These are phyloP conservation scores for Megaceryle alcyon DNA, from an alignment of 2,797 vertebrate genomes.

Conservation along the genomic window DNA sequence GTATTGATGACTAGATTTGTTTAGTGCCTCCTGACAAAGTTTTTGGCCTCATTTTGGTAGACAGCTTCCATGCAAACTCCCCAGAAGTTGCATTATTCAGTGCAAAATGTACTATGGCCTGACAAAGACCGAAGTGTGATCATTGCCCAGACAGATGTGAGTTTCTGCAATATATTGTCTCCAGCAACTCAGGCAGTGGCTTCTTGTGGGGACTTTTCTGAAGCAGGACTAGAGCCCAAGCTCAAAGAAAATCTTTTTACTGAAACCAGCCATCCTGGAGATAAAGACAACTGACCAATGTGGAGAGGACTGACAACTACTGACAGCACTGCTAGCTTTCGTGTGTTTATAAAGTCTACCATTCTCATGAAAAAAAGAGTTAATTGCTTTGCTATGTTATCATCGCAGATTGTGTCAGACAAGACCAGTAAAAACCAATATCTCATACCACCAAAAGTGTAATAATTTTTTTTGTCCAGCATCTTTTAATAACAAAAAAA, in stretches of 20 bases:
- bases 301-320: neutral
- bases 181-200: accelerated
- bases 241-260: neutral
- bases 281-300: neutral
- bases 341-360: neutral
- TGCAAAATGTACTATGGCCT: conserved; percentile 14
- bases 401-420: neutral
- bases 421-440: neutral
- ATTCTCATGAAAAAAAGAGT: neutral
- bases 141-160: neutral
- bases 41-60: neutral
- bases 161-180: neutral
- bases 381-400: neutral
- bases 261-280: neutral
- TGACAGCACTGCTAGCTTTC: neutral
- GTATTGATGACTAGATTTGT: neutral
- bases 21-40: neutral
- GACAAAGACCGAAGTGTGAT: neutral
- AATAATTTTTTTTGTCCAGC: neutral
- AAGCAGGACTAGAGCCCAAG: neutral
- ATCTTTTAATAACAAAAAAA: neutral
- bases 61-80: neutral
- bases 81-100: conserved; percentile 41
- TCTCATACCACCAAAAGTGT: neutral
- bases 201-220: neutral